Conservation (phyloP, 2,797 vertebrate species). For the Psittacula echo region DNA sequence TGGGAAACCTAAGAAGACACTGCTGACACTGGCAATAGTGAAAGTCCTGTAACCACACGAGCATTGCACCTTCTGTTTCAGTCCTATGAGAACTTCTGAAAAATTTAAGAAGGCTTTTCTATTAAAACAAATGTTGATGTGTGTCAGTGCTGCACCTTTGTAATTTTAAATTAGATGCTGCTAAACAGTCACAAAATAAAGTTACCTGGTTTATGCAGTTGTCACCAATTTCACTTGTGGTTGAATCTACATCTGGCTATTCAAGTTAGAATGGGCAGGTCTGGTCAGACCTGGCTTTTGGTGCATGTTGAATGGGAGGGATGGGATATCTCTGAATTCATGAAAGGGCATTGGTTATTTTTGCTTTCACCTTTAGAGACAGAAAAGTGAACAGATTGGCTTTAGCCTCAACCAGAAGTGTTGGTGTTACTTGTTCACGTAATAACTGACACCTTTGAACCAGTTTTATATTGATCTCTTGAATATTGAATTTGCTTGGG, state of each 20-base stretch:
- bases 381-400: neutral
- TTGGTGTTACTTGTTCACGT: neutral
- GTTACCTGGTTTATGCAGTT: neutral
- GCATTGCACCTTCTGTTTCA: neutral
- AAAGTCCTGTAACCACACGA: neutral
- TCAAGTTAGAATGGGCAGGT: neutral
- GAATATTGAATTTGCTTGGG: neutral
- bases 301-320: neutral
- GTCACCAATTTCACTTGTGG: neutral
- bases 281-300: neutral
- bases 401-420: neutral
- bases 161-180: neutral
- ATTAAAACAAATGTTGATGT: neutral
- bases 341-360: neutral
- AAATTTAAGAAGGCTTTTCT: neutral
- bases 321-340: neutral
- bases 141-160: neutral
- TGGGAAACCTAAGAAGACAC: neutral
- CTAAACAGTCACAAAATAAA: conserved; percentile 3
- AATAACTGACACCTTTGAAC: neutral
- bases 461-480: neutral
- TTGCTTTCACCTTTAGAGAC: neutral
- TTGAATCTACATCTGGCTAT: neutral
- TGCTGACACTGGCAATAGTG: neutral
- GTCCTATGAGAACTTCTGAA: neutral